Conservation (phyloP, 2,888 invertebrate genomes). For the Rutpela maculata region DNA sequence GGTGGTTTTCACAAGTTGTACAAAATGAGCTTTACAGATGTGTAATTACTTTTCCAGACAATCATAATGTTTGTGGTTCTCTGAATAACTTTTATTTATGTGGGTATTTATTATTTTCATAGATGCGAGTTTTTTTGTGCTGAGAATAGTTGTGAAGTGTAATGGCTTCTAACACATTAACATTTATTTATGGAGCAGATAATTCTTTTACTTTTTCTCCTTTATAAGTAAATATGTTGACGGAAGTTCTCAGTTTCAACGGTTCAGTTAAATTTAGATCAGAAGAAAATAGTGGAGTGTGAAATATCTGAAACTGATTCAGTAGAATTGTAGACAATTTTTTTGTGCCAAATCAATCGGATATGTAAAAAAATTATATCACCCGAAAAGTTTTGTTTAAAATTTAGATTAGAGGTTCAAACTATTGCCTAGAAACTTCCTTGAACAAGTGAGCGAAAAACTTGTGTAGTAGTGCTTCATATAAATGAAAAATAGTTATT, state of each 20-base stretch:
- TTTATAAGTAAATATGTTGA: not conserved
- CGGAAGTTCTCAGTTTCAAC: not conserved
- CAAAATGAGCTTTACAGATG: slow-evolving; percentile 11
- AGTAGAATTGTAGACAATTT: no score
- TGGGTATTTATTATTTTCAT: slow-evolving; percentile 14
- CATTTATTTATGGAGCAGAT: slow-evolving; percentile 11
- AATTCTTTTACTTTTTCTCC: slow-evolving; percentile 9
- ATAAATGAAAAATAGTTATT: no score
- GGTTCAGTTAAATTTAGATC: not conserved
- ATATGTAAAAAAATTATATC: no score
- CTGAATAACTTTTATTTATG: slow-evolving; percentile 3
- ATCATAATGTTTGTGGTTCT: slow-evolving; percentile 11
- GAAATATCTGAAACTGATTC: no score
- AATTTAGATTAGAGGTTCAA: no score
- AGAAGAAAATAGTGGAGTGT: not conserved
- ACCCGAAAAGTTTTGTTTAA: no score
- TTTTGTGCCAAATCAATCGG: no score
- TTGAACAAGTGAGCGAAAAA: no score
- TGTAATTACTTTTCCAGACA: slow-evolving; percentile 20
- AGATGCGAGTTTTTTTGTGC: not conserved
- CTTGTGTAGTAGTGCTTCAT: no score
- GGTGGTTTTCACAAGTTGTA: slow-evolving; percentile 13
- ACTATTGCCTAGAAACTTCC: no score
- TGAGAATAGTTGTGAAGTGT: slow-evolving; percentile 5
- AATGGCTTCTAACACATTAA: slow-evolving; percentile 16